A percentile compares a stretch with the other conserved stretches of the same genome.
Evolutionary conservation across 2,113 vertebrate genomes (phyloP).

Genomic region (Cyprinodon variegatus): DNA sequence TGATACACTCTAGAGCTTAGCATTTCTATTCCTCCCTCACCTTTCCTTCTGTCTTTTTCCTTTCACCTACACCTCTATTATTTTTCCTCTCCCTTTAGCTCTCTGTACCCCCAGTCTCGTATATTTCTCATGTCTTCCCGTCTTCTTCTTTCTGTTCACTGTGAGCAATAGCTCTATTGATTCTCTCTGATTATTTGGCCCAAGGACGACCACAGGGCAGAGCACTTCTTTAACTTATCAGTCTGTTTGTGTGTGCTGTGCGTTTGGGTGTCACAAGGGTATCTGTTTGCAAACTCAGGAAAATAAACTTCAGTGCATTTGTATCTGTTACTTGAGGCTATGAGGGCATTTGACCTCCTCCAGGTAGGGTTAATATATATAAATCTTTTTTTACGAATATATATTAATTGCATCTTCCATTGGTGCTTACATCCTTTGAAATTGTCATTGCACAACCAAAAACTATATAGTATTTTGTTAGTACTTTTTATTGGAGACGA

Average conservation of each 20-base stretch:
- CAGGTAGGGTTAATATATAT: background rate
- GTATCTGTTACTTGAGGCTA: background rate
- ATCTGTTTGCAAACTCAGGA: conserved; percentile 25
- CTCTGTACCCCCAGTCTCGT: conserved; percentile 8
- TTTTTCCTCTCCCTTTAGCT: conserved; percentile 26
- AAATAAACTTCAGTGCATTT: conserved; percentile 47
- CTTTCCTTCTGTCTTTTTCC: conserved; percentile 1
- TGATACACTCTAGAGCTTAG: conserved; percentile 35
- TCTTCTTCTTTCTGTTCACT: conserved; percentile 56
- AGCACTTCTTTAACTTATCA: conserved; percentile 65
- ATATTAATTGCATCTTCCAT: too few relatives aligned
- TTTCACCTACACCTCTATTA: conserved; percentile 42
- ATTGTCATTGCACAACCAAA: background rate
- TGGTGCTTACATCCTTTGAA: background rate
- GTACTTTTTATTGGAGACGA: too few relatives aligned
- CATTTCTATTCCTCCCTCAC: conserved; percentile 14
- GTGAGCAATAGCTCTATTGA: conserved; percentile 76
- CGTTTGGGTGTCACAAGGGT: background rate
- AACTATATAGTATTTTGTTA: background rate
- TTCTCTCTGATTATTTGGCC: conserved; percentile 74
- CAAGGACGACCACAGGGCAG: conserved; percentile 69
- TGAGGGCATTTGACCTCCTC: background rate
- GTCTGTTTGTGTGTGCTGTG: conserved; percentile 25
- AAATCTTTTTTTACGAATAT: too few relatives aligned
- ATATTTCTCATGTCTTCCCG: conserved; percentile 55